Conservation (phyloP, 2,888 invertebrate species). For the Drosophila quasianomalipes region DNA sequence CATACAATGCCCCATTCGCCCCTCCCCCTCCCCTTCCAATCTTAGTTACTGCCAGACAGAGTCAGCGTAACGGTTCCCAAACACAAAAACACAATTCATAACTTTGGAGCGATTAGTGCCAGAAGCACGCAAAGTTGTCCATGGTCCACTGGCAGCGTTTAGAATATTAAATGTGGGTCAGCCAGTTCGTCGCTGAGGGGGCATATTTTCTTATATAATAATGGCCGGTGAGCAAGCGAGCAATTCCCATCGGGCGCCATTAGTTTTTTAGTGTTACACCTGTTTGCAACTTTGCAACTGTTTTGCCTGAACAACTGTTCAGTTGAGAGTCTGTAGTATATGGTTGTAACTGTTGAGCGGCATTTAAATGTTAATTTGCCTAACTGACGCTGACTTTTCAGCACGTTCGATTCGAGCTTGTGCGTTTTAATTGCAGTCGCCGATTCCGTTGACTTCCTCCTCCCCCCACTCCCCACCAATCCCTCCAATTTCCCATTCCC, state of each 20-base stretch:
- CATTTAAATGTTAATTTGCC: constrained; percentile 72
- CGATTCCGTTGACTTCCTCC: constrained; percentile 43
- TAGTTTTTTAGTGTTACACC: constrained; percentile 32
- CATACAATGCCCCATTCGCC: neutral
- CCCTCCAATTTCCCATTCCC: neutral
- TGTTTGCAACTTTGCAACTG: constrained; percentile 38
- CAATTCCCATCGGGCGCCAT: constrained; percentile 41
- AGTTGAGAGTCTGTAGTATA: neutral
- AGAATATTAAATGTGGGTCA: constrained; percentile 70
- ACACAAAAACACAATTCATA: constrained; percentile 16
- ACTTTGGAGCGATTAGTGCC: constrained; percentile 34
- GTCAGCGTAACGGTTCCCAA: constrained; percentile 36
- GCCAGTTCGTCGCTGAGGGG: constrained; percentile 12
- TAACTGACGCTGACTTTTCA: constrained; percentile 56
- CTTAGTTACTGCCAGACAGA: constrained; percentile 3
- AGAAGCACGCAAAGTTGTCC: constrained; percentile 58
- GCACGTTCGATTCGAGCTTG: constrained; percentile 51
- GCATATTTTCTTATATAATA: constrained; percentile 60
- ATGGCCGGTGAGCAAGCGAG: constrained; percentile 32
- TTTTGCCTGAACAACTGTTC: constrained; percentile 19
- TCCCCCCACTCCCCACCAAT: neutral
- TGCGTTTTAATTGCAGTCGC: constrained; percentile 66
- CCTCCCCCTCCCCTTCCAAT: neutral
- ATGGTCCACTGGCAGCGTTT: constrained; percentile 49
- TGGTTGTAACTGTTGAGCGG: constrained; percentile 59